Evolutionary conservation across 2,797 vertebrate species (phyloP), one percentile per base, ranked within the genome.

Genomic region (Phoeniculus purpureus): DNA sequence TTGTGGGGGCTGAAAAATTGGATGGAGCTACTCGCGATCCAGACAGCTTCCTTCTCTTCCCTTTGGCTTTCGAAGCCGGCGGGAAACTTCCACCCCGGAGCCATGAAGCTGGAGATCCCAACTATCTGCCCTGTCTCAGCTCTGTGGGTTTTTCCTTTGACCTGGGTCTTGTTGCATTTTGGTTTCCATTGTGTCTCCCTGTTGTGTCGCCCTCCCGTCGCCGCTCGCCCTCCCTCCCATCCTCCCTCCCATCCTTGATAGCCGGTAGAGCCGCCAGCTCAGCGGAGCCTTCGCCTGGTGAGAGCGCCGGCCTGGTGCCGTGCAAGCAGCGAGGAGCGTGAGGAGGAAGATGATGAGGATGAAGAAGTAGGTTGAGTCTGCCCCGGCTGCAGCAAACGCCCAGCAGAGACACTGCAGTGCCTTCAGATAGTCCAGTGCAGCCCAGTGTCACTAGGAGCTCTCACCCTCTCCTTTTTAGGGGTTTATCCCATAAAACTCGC

Each of bases 321-420:
- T 60, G 81, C 91, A 13, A 96, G 97, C 97, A 97, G 94, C 50
- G 97, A 98, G 55, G 98, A 98, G 85, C 94, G 59, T 48, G 95
- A 97, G 95, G 97, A 98, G 91, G 97, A 97, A 95, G 97, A 98
- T 95, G 97, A 98, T 97, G 97, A 97, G 94, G 97, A 97, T 97
- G 97, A 97, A 92, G 97, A 97, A 96, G 98, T 98, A 98, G 97
- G 98, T 98, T 48, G 26, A 88, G 89, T 47, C 34, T 74, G 92
- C 71, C 85, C 81, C 3, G 18, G 91, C 73, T 4, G 2, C 88
- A 59, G 82, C 68, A 0, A 16, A 19, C 9, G 58, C 61, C 55
- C 11, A 85, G 78, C 70, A 4, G 89, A 92, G 89, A 92, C 91
- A 40, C 93, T 45, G 79, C 71, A 74, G 87, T 81, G 94, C 93